phyloP scores from a whole-genome alignment of 2,888 invertebrate species.

The Liodrosophila aerea region DNA sequence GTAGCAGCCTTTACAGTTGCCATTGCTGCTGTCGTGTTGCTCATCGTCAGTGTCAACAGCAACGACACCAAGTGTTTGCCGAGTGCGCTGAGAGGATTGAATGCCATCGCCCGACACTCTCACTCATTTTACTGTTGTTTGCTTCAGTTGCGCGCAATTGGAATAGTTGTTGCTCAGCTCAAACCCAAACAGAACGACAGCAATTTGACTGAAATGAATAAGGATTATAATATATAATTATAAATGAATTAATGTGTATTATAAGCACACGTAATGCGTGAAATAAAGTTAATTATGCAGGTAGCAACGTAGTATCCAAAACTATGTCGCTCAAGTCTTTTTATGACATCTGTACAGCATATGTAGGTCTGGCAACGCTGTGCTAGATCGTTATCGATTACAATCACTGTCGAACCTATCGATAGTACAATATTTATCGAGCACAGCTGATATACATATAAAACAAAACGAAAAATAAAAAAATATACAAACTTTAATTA shows the following conservation, averaged over 20 bases:
- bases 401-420: too few species aligned
- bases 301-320: not conserved
- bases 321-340: too few species aligned
- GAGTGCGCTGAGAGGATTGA: constrained; percentile 18
- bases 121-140: constrained; percentile 3
- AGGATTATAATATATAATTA: too few species aligned
- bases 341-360: too few species aligned
- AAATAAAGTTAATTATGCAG: constrained; percentile 2
- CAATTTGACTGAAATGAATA: constrained; percentile 54
- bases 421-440: too few species aligned
- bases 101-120: constrained; percentile 34
- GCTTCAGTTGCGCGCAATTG: constrained; percentile 38
- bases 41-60: constrained; percentile 28
- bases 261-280: constrained; percentile 1
- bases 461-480: too few species aligned
- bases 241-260: too few species aligned
- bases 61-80: constrained; percentile 42
- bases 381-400: too few species aligned
- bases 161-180: constrained; percentile 37
- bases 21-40: constrained; percentile 8
- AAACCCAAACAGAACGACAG: constrained; percentile 32
- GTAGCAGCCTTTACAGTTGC: constrained; percentile 1
- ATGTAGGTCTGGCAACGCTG: too few species aligned
- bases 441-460: too few species aligned
- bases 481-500: too few species aligned